Conservation (phyloP, 92 coral and sea anemone species). For the Phenganax subtilis region DNA sequence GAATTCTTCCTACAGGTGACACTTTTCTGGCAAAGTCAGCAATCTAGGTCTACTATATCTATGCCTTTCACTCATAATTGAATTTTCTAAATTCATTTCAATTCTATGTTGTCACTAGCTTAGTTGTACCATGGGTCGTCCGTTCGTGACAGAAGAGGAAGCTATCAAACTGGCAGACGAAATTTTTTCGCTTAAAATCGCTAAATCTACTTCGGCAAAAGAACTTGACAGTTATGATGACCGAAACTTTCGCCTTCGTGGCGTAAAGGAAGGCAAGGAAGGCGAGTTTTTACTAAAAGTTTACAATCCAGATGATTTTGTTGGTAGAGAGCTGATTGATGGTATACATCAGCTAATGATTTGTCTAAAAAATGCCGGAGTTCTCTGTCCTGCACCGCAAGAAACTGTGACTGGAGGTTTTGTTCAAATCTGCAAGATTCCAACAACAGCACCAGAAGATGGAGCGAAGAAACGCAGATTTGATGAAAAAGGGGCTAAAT, state of each 20-base stretch:
- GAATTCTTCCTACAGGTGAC: too few relatives aligned
- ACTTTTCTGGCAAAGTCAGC: too few relatives aligned
- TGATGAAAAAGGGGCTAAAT: neutral
- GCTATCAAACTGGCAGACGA: slow-evolving; percentile 53
- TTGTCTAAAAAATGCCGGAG: slow-evolving; percentile 46
- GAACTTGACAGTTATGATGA: slow-evolving; percentile 74
- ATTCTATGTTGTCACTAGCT: neutral
- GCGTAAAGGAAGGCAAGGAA: slow-evolving; percentile 18
- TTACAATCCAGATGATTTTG: slow-evolving; percentile 55
- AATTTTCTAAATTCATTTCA: neutral
- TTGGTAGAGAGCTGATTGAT: slow-evolving; percentile 40
- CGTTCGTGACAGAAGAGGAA: slow-evolving; percentile 42
- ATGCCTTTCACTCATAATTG: too few relatives aligned
- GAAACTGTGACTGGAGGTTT: slow-evolving; percentile 19
- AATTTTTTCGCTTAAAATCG: slow-evolving; percentile 49
- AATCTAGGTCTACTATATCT: too few relatives aligned
- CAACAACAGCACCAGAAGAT: slow-evolving; percentile 19
- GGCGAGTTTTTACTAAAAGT: slow-evolving; percentile 64
- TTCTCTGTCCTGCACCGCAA: slow-evolving; percentile 51
- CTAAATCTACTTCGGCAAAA: slow-evolving; percentile 13
- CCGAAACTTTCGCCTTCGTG: slow-evolving; percentile 60
- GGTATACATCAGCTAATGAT: slow-evolving; percentile 54
- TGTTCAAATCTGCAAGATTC: slow-evolving; percentile 27
- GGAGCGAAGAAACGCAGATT: neutral
- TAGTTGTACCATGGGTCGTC: slow-evolving; percentile 34